phyloP scores from a whole-genome alignment of 2,113 vertebrate species.

The Sorex fumeus region DNA sequence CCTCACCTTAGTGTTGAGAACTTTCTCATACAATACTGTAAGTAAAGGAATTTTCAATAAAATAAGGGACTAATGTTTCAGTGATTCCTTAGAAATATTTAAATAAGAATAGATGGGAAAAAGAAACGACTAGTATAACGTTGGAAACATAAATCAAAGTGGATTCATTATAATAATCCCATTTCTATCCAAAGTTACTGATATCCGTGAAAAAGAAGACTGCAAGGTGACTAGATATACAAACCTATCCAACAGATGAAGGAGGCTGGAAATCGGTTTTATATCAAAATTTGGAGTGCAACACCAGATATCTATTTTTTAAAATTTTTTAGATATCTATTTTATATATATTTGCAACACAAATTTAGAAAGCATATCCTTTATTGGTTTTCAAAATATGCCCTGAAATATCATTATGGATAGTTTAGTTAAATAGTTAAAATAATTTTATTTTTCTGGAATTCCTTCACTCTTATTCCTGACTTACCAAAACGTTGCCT shows the following conservation, averaged over 20 bases:
- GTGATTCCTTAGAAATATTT: neutral
- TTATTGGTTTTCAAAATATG: constrained; percentile 30
- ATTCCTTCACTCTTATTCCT: no score
- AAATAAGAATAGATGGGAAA: neutral
- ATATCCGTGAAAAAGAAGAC: neutral
- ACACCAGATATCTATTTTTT: neutral
- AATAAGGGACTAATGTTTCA: neutral
- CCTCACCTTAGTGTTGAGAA: neutral
- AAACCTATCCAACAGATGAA: neutral
- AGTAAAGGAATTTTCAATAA: constrained; percentile 29
- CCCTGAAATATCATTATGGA: constrained; percentile 34
- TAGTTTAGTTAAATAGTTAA: constrained; percentile 59
- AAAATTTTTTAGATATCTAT: constrained; percentile 23
- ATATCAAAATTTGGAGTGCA: constrained; percentile 8
- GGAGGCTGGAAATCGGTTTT: neutral
- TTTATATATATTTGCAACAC: neutral
- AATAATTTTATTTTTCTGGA: neutral
- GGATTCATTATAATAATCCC: neutral
- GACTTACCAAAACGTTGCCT: no score
- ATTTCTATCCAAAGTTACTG: neutral
- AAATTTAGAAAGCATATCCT: neutral
- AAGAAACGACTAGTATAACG: neutral
- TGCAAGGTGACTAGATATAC: neutral
- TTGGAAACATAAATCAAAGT: neutral
- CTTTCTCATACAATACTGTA: neutral